phyloP scores from a whole-genome alignment of 2,888 invertebrate genomes.

The Seira sanloemensis region DNA sequence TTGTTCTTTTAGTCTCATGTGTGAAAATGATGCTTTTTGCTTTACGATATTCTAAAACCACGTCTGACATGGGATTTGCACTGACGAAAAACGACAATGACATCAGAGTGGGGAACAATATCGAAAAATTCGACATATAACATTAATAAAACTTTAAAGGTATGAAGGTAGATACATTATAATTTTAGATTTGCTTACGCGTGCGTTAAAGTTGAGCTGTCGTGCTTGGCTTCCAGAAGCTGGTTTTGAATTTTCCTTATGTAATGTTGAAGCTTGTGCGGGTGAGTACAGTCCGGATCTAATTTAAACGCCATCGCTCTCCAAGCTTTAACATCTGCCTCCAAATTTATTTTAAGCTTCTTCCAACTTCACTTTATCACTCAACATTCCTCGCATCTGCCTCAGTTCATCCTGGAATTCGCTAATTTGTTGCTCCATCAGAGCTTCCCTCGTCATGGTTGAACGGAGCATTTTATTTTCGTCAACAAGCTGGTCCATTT shows the following conservation, averaged over 20 bases:
- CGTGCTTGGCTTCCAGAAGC: conserved; percentile 67
- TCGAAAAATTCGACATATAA: conserved; percentile 5
- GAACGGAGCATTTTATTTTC: conserved; percentile 62
- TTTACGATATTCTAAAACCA: conserved; percentile 62
- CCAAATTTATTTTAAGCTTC: conserved; percentile 54
- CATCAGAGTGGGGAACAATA: conserved; percentile 30
- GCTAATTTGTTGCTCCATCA: conserved; percentile 67
- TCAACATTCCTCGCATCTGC: conserved; percentile 46
- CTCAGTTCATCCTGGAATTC: conserved; percentile 62
- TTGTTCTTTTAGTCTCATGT: not conserved
- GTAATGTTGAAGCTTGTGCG: conserved; percentile 65
- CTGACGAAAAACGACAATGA: not conserved
- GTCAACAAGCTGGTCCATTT: conserved; percentile 51
- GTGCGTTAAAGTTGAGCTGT: conserved; percentile 62
- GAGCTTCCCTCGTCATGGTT: conserved; percentile 69
- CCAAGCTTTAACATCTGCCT: conserved; percentile 64
- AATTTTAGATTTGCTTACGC: conserved; percentile 53
- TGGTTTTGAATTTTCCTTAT: conserved; percentile 67
- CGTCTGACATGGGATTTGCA: not conserved
- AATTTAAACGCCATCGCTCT: conserved; percentile 65
- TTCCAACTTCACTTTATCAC: conserved; percentile 61
- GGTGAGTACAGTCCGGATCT: conserved; percentile 60
- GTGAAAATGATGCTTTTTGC: conserved; percentile 55
- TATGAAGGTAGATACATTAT: no score
- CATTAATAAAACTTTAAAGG: not conserved